Conservation (phyloP, 2,888 invertebrate genomes). For the Aquatica leii region DNA sequence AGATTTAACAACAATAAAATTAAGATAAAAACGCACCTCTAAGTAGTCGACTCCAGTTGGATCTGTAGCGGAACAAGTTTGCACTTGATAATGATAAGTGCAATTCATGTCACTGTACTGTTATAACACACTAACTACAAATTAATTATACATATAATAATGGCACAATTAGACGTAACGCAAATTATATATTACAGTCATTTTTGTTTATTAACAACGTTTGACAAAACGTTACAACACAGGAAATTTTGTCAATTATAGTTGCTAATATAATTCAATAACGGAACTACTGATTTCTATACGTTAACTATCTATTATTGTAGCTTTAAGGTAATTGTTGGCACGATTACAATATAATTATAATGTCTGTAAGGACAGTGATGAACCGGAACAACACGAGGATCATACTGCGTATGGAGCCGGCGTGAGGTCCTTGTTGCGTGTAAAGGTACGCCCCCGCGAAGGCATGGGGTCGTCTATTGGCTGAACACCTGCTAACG, state of each 20-base stretch:
- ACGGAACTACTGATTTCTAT: conserved; percentile 52
- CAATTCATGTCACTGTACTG: conserved; percentile 53
- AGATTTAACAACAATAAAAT: too few species aligned
- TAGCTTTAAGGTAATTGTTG: conserved; percentile 50
- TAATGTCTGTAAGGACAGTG: conserved; percentile 42
- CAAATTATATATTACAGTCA: conserved; percentile 22
- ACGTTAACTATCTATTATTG: conserved; percentile 52
- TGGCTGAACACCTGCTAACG: conserved; percentile 48
- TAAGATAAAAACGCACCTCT: conserved; percentile 50
- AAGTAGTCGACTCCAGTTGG: conserved; percentile 58
- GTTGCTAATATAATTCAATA: conserved; percentile 48
- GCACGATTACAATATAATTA: conserved; percentile 47
- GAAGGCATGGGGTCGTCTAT: conserved; percentile 43
- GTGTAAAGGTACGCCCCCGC: conserved; percentile 45
- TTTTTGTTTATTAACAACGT: conserved; percentile 22
- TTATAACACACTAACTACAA: conserved; percentile 27
- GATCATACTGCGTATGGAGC: conserved; percentile 45
- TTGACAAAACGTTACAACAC: conserved; percentile 19
- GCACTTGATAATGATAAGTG: conserved; percentile 58
- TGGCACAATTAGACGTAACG: conserved; percentile 19
- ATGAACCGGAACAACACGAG: conserved; percentile 52
- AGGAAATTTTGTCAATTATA: neutral
- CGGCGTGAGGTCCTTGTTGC: conserved; percentile 46
- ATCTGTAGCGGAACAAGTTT: conserved; percentile 52
- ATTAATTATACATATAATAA: conserved; percentile 25